phyloP scores from a whole-genome alignment of 2,888 invertebrate species.

The Tinea semifulvella region DNA sequence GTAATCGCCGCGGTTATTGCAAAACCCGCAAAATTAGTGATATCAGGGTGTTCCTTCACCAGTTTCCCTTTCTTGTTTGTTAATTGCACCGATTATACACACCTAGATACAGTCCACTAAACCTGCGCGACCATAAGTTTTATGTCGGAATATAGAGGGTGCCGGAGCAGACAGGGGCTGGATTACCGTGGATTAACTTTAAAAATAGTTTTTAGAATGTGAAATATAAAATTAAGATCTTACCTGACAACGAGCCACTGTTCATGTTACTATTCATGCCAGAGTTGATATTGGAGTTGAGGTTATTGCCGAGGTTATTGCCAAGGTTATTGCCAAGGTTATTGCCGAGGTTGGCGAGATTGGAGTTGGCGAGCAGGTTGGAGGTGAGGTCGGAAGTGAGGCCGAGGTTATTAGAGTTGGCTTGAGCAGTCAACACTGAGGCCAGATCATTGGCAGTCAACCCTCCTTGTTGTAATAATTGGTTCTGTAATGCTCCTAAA shows the following conservation, averaged over 20 bases:
- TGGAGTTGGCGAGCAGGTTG: constrained; percentile 25
- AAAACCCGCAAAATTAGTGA: too few relatives aligned
- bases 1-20: too few relatives aligned
- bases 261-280: constrained; percentile 20
- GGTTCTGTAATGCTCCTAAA: constrained; percentile 56
- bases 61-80: too few relatives aligned
- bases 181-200: too few relatives aligned
- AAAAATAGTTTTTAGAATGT: too few relatives aligned
- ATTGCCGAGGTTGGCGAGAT: constrained; percentile 10
- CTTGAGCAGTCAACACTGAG: constrained; percentile 45
- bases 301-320: neutral
- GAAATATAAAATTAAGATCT: too few relatives aligned
- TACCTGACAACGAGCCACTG: constrained; percentile 52
- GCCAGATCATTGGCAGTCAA: constrained; percentile 53
- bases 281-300: neutral
- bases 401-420: constrained; percentile 33
- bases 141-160: too few relatives aligned
- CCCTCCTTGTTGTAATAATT: constrained; percentile 58
- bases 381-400: constrained; percentile 15
- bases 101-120: too few relatives aligned
- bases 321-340: neutral
- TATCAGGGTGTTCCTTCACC: too few relatives aligned
- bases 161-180: too few relatives aligned
- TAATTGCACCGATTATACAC: too few relatives aligned
- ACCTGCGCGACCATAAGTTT: too few relatives aligned